phyloP scores from a whole-genome alignment of 2,888 invertebrate genomes.

The Cantharis lateralis region DNA sequence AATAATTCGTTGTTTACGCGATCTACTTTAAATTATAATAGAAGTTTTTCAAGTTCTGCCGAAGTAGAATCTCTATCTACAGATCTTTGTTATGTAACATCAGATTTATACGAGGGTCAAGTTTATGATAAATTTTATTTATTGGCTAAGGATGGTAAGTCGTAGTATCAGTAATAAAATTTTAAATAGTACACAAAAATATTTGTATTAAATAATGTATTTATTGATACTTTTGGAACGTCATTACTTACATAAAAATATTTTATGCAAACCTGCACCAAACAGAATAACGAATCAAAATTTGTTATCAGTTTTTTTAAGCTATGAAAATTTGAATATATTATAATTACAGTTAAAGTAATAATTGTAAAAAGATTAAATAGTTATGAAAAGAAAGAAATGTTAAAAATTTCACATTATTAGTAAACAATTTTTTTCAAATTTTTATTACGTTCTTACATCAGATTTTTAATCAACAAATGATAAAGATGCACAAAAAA shows the following conservation, averaged over 20 bases:
- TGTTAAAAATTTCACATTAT: neutral
- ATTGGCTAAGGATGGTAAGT: constrained; percentile 6
- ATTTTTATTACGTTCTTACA: neutral
- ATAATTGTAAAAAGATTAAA: neutral
- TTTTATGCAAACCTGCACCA: too few relatives aligned
- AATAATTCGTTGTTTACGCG: constrained; percentile 7
- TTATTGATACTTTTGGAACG: neutral
- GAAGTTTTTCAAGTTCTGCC: constrained; percentile 1
- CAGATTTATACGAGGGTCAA: neutral
- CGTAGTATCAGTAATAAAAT: neutral
- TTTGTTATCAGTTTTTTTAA: neutral
- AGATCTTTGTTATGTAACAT: neutral
- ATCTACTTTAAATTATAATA: constrained; percentile 1
- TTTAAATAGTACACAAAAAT: neutral
- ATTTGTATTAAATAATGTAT: too few relatives aligned
- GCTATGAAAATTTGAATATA: neutral
- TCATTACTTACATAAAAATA: neutral
- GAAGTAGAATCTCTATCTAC: neutral
- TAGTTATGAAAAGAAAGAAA: neutral
- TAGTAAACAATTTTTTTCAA: neutral
- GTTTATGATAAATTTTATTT: neutral
- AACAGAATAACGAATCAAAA: too few relatives aligned
- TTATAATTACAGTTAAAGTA: neutral
- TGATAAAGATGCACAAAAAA: neutral
- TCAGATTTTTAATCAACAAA: neutral